Percentiles rank a stretch among this genome's conserved stretches.
phyloP scores from a whole-genome alignment of 2,113 vertebrate species.

The Mastomys natalensis region DNA sequence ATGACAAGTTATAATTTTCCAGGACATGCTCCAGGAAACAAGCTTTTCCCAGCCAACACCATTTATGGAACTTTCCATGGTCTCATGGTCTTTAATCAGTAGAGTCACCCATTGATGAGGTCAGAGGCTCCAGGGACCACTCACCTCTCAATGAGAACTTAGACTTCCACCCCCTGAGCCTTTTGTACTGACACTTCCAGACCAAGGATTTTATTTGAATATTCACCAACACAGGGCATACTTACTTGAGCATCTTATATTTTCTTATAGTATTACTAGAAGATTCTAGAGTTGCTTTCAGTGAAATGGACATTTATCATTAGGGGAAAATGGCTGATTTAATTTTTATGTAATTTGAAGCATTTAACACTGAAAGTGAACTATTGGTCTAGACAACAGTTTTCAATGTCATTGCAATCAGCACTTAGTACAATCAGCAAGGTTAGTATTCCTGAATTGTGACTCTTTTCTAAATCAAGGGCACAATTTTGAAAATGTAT shows the following conservation, averaged over 20 bases:
- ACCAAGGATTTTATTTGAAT: constrained; percentile 47
- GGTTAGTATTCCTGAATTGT: background rate
- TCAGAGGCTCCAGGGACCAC: background rate
- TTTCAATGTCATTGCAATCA: background rate
- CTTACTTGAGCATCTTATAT: background rate
- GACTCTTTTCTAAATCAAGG: background rate
- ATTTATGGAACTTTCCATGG: background rate
- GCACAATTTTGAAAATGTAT: background rate
- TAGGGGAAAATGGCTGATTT: background rate
- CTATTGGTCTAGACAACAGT: background rate
- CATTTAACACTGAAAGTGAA: background rate
- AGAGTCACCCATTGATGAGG: background rate
- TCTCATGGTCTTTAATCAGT: background rate
- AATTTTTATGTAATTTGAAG: constrained; percentile 19
- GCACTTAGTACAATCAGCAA: background rate
- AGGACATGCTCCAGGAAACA: too few relatives aligned
- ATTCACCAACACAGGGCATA: constrained; percentile 14
- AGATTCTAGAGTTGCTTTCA: constrained; percentile 49
- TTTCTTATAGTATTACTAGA: background rate
- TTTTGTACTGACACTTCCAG: background rate
- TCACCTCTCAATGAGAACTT: background rate
- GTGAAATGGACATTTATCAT: background rate
- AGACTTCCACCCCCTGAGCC: background rate
- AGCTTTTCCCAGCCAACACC: too few relatives aligned
- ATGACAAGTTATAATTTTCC: background rate